A percentile compares a stretch with the other conserved stretches of the same genome.
Evolutionary conservation across 2,113 vertebrate species (phyloP).

Genomic region (Raphicerus campestris): DNA sequence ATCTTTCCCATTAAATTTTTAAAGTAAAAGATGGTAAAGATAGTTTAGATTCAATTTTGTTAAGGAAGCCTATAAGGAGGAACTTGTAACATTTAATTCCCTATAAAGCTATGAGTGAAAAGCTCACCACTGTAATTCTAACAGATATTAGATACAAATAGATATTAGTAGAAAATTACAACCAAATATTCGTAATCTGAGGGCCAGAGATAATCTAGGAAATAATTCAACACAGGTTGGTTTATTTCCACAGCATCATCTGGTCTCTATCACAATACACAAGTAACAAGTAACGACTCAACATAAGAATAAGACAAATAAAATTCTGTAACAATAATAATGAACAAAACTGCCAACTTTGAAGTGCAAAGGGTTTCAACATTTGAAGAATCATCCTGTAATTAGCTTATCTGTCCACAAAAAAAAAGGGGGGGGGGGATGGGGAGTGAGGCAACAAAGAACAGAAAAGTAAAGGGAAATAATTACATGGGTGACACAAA

Average conservation of each 20-base stretch:
- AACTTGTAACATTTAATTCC: slow-evolving; percentile 6
- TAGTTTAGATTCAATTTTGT: not conserved
- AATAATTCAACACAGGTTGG: not conserved
- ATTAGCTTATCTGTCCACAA: not conserved
- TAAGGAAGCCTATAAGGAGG: not conserved
- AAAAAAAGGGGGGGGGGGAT: too few relatives aligned
- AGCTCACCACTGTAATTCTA: not conserved
- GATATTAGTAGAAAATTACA: not conserved
- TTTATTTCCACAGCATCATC: not conserved
- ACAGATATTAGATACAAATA: not conserved
- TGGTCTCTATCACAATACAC: not conserved
- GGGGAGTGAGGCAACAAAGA: not conserved
- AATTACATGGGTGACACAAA: not conserved
- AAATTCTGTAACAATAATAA: not conserved
- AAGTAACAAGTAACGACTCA: not conserved
- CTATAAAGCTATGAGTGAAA: not conserved
- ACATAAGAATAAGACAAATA: not conserved
- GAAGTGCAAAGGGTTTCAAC: not conserved
- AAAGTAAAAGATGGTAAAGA: not conserved
- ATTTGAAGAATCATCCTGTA: not conserved
- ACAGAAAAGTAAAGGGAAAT: not conserved
- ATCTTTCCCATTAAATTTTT: not conserved
- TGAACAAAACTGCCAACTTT: not conserved
- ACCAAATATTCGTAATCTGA: not conserved
- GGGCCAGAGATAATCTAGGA: not conserved